Percentiles rank a stretch among this genome's conserved stretches.
phyloP scores from a whole-genome alignment of 2,113 vertebrate genomes.

The Lynx canadensis region DNA sequence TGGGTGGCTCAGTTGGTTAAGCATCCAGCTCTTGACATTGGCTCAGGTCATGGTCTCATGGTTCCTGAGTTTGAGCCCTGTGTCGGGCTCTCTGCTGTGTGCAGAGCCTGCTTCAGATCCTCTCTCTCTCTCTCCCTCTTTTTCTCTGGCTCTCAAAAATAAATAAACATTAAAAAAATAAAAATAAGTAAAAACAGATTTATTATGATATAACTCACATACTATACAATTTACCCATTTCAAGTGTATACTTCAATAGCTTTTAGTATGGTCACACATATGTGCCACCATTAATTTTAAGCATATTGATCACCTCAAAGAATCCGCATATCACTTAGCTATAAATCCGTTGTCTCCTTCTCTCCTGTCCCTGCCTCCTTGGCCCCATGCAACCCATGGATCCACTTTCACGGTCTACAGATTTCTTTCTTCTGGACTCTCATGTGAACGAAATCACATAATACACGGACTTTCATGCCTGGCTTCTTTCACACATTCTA shows the following conservation, averaged over 20 bases:
- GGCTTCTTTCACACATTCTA: background rate
- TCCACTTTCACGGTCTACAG: background rate
- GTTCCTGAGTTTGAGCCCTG: too few species aligned
- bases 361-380: too few species aligned
- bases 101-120: too few species aligned
- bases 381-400: background rate
- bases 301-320: background rate
- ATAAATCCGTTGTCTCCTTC: accelerated
- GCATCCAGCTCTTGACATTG: too few species aligned
- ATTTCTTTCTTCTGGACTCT: background rate
- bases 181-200: background rate
- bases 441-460: background rate
- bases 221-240: background rate
- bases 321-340: background rate
- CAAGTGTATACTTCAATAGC: background rate
- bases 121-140: too few species aligned
- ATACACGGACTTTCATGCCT: background rate
- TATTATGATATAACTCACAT: background rate
- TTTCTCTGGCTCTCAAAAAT: too few species aligned
- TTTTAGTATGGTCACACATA: background rate
- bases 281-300: background rate
- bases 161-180: background rate
- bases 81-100: too few species aligned
- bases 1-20: too few species aligned
- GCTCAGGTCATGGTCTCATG: too few species aligned